phyloP scores from a whole-genome alignment of 2,888 invertebrate genomes.

The Adineta ricciae region DNA sequence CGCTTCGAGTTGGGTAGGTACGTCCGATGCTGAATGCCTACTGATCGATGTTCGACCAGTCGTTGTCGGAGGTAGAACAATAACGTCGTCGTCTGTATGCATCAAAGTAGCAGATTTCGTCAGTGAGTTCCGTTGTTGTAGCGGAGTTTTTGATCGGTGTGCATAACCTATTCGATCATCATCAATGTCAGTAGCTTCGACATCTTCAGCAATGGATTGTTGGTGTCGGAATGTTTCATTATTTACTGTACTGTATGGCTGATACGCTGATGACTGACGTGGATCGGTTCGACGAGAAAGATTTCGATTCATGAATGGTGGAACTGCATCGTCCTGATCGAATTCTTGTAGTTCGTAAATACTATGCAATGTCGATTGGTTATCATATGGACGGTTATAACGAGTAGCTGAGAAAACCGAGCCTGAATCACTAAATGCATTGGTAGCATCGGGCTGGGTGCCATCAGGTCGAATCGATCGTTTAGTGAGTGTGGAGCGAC shows the following conservation, averaged over 20 bases:
- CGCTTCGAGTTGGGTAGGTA: neutral
- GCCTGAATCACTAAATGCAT: neutral
- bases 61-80: neutral
- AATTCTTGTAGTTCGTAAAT: neutral
- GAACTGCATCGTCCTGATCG: neutral
- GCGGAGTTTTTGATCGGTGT: neutral
- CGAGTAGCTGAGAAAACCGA: neutral
- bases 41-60: neutral
- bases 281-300: neutral
- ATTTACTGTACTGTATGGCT: neutral
- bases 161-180: neutral
- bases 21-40: neutral
- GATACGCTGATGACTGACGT: neutral
- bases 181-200: neutral
- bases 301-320: neutral
- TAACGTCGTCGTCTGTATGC: neutral
- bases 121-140: no score
- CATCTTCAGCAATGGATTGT: neutral
- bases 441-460: neutral
- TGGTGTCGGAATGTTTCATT: neutral
- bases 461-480: neutral
- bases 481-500: neutral
- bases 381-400: neutral
- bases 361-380: conserved; percentile 18
- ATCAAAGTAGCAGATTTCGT: neutral